These are phyloP conservation scores for Palythoa grandis DNA, from an alignment of 92 coral and sea anemone species.

Conservation along the genomic window DNA sequence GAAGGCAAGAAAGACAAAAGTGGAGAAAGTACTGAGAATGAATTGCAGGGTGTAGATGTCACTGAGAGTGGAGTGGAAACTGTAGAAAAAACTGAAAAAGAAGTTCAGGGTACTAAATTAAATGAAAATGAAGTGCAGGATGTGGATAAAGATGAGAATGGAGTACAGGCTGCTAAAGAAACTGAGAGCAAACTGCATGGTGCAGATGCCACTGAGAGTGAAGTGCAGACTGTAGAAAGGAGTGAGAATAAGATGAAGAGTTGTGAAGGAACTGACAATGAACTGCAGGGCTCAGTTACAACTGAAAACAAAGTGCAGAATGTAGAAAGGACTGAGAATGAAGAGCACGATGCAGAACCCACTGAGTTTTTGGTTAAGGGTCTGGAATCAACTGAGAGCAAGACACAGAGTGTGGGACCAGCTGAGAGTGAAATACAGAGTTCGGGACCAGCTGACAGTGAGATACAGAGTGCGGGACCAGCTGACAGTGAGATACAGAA, in stretches of 20 bases:
- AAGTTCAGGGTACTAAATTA: too few species aligned
- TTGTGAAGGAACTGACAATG: not conserved
- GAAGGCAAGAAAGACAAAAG: not conserved
- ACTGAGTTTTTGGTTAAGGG: not conserved
- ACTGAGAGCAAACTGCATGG: constrained; percentile 9
- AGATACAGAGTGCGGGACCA: not conserved
- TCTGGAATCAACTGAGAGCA: not conserved
- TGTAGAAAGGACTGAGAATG: not conserved
- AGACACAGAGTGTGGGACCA: too few species aligned
- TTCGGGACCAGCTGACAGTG: not conserved
- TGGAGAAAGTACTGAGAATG: constrained; percentile 21
- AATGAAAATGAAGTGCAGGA: not conserved
- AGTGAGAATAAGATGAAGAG: not conserved
- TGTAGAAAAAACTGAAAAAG: not conserved
- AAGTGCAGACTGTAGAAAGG: not conserved
- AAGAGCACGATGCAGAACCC: not conserved
- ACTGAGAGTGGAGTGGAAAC: constrained; percentile 26
- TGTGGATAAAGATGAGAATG: too few species aligned
- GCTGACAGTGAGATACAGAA: not conserved
- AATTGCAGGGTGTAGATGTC: not conserved
- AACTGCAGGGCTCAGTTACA: not conserved
- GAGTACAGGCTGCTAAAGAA: not conserved
- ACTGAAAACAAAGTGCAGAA: not conserved
- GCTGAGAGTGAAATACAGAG: not conserved
- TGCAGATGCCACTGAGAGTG: not conserved